Evolutionary conservation across 2,113 vertebrate genomes (phyloP).

Genomic region (Embiotoca jacksoni): DNA sequence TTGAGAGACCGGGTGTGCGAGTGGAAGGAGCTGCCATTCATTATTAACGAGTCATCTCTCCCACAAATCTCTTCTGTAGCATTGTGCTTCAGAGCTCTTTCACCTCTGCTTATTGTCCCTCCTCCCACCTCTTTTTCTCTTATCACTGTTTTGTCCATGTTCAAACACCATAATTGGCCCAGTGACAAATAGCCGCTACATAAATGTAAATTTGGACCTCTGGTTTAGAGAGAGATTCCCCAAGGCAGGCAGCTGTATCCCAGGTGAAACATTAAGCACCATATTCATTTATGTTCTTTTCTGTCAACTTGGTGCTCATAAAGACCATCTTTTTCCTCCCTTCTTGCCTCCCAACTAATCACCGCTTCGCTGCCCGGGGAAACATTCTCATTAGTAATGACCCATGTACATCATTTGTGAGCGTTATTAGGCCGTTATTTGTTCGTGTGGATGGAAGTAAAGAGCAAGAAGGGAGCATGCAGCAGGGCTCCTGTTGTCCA

Average conservation of each 20-base stretch:
- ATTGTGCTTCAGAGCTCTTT: constrained; percentile 9
- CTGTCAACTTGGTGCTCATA: constrained; percentile 26
- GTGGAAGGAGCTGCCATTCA: constrained; percentile 28
- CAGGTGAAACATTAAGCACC: constrained; percentile 47
- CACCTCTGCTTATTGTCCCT: constrained; percentile 17
- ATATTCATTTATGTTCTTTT: constrained; percentile 20
- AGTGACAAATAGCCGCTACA: neutral
- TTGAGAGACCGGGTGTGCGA: constrained; percentile 32
- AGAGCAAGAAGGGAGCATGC: neutral
- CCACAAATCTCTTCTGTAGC: constrained; percentile 25
- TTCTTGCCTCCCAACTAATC: constrained; percentile 10
- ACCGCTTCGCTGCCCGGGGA: constrained; percentile 25
- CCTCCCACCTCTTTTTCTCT: neutral
- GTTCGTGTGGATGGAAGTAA: constrained; percentile 25
- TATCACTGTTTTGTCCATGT: constrained; percentile 28
- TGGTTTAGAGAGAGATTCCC: constrained; percentile 26
- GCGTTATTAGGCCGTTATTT: constrained; percentile 8
- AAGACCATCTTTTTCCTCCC: neutral
- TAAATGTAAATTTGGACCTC: constrained; percentile 57
- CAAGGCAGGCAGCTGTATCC: constrained; percentile 12
- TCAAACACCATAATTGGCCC: constrained; percentile 34
- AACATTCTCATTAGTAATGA: constrained; percentile 45
- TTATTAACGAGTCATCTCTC: constrained; percentile 37
- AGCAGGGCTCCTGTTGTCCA: neutral
- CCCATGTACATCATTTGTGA: constrained; percentile 52